Evolutionary conservation across 1,140 invertebrate species (phyloP), one percentile per base, ranked within the genome.

Genomic region (Homalodisca vitripennis): DNA sequence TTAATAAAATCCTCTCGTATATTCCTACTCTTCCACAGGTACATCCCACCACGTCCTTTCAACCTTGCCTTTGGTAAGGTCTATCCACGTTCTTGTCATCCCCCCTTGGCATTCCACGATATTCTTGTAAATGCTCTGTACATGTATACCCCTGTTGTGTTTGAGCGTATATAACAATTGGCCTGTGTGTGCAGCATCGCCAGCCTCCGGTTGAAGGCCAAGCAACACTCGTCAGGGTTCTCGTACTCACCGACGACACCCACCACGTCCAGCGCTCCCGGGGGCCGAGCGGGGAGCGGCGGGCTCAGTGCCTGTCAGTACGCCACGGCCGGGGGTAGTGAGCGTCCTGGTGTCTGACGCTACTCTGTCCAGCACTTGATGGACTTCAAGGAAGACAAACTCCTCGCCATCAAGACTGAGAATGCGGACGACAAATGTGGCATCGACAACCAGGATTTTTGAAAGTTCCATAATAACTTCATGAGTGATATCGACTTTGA

Each of bases 271-370:
- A 32, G 75, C 3, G 74, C 75, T 0, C 79, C 78, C 3, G 79
- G 78, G 55, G 77, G 78, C 66, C 86, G 86, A 74, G 88, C 89
- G 0, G 89, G 89, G 6, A 78, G 79, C 0, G 88, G 90, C 68
- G 89, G 91, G 22, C 81, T 95, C 65, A 92, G 92, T 48, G 93
- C 93, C 65, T 96, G 94, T 80, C 94, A 96, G 80, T 96, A 95
- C 81, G 92, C 92, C 27, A 80, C 72, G 27, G 71, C 73, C 3
- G 55, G 62, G 1, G 55, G 57, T 3, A 47, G 41, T 24, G 71
- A 69, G 20, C 20, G 69, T 32, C 22, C 60, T 70, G 29, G 70
- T 55, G 72, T 73, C 64, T 74, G 74, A 74, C 69, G 68, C 30
- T 72, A 74, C 67, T 71, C 68, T 31, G 71, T 74, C 64, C 68